Percentiles rank a stretch among this genome's conserved stretches.
Conservation (phyloP, 2,113 vertebrate species). For the Amphiprion percula region DNA sequence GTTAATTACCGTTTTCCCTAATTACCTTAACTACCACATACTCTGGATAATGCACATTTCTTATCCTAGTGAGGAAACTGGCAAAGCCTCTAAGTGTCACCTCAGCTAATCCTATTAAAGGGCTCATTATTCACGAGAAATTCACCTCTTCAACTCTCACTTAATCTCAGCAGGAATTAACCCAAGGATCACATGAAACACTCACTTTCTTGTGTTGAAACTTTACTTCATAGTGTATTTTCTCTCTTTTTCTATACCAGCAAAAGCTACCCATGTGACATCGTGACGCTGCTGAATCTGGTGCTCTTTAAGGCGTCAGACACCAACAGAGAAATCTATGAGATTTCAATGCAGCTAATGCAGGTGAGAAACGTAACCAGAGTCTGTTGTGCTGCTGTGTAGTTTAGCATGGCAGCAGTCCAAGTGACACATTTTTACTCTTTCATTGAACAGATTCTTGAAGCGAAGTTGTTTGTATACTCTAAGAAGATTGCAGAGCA, state of each 20-base stretch:
- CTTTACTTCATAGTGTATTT: neutral
- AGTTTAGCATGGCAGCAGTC: neutral
- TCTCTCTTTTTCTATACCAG: slow-evolving; percentile 43
- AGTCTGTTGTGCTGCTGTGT: neutral
- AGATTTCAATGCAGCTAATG: slow-evolving; percentile 99
- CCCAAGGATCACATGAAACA: slow-evolving; percentile 3
- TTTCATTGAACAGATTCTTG: slow-evolving; percentile 89
- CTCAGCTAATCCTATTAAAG: slow-evolving; percentile 39
- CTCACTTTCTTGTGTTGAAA: neutral
- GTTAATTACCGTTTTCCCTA: neutral
- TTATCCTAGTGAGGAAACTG: slow-evolving; percentile 2
- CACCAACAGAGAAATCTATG: slow-evolving; percentile 96
- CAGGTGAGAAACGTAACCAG: slow-evolving; percentile 83
- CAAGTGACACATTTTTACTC: neutral
- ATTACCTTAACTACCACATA: neutral
- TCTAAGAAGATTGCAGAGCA: slow-evolving; percentile 93
- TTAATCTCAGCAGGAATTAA: slow-evolving; percentile 1
- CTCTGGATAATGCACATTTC: slow-evolving; percentile 6
- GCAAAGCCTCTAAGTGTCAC: slow-evolving; percentile 6
- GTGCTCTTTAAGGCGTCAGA: slow-evolving; percentile 98
- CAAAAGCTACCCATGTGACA: slow-evolving; percentile 96
- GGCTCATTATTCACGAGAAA: slow-evolving; percentile 2
- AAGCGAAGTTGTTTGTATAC: slow-evolving; percentile 93
- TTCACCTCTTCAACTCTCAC: neutral
- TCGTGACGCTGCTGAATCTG: slow-evolving; percentile 94